Evolutionary conservation across 2,797 vertebrate genomes (phyloP), one percentile per base, ranked within the genome.

Genomic region (Chaunax sp.): DNA sequence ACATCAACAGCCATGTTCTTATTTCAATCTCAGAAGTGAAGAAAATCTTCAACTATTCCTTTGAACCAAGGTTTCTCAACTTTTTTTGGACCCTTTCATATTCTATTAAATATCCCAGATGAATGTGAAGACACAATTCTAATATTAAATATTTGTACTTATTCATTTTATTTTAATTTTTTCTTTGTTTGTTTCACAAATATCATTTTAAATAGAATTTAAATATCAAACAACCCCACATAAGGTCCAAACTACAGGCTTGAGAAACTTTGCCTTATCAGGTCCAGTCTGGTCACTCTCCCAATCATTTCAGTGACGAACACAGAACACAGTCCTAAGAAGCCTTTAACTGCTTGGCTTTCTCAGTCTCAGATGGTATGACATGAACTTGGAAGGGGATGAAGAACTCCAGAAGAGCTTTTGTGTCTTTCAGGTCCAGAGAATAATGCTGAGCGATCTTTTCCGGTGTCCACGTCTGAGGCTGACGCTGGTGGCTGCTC

Each of bases 361-460:
- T 64, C 50, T 82, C 44, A 5, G 41, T 68, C 71, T 87, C 78
- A 30, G 92, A 89, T 37, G 93, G 84, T 47, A 96, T 90, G 59
- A 96, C 72, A 63, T 95, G 84, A 22, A 98, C 75, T 55, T 94
- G 71, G 75, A 98, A 99, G 53, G 95, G 95, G 77, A 94, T 83
- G 80, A 98, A 99, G 87, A 95, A 97, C 51, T 92, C 88, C 18
- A 97, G 73, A 38, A 98, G 79, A 15, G 94, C 92, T 56, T 90
- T 89, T 16, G 96, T 94, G 3, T 99, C 96, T 69, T 93, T 93
- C 44, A 92, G 74, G 66, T 96, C 92, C 76, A 99, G 92, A 61
- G 69, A 90, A 80, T 96, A 98, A 70, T 99, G 96, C 78, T 91
- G 78, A 16, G 96, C 93, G 55, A 99, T 93, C 91, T 94, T 97